Percentiles rank a stretch among this genome's conserved stretches.
These are phyloP conservation scores for Coracopsis vasa DNA, from an alignment of 2,113 vertebrate genomes.

Conservation along the genomic window DNA sequence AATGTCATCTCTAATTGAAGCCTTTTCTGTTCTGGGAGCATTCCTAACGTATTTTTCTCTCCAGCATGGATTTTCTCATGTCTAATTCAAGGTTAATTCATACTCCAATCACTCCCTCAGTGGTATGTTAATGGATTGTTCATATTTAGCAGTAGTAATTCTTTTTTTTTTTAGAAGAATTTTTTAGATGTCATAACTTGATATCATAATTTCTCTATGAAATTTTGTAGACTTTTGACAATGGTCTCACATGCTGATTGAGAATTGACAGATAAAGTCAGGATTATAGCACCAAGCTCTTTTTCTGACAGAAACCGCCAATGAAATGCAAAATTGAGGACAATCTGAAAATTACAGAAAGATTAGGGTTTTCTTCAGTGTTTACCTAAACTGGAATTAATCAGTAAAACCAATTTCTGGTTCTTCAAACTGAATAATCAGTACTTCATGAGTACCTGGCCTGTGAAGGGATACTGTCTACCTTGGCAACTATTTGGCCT, in stretches of 20 bases:
- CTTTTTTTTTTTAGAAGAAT: not conserved
- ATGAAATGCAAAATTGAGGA: not conserved
- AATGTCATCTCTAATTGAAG: not conserved
- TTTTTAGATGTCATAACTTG: not conserved
- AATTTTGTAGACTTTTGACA: not conserved
- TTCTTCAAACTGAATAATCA: not conserved
- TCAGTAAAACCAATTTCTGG: not conserved
- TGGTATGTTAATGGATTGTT: not conserved
- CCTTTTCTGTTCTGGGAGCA: not conserved
- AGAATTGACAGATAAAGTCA: not conserved
- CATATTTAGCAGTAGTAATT: not conserved
- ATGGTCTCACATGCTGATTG: not conserved
- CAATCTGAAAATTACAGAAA: not conserved
- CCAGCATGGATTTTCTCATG: not conserved
- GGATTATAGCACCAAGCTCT: not conserved
- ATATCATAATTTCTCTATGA: not conserved
- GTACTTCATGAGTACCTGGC: not conserved
- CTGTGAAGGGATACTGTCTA: not conserved
- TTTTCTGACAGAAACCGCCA: not conserved
- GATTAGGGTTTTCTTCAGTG: not conserved
- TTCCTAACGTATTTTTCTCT: not conserved
- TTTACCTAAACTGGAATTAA: not conserved
- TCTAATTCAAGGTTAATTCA: not conserved
- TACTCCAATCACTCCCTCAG: not conserved
- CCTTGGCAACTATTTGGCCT: not conserved